These are phyloP conservation scores for Trichogramma evanescens DNA, from an alignment of 2,888 invertebrate species.

Conservation along the genomic window DNA sequence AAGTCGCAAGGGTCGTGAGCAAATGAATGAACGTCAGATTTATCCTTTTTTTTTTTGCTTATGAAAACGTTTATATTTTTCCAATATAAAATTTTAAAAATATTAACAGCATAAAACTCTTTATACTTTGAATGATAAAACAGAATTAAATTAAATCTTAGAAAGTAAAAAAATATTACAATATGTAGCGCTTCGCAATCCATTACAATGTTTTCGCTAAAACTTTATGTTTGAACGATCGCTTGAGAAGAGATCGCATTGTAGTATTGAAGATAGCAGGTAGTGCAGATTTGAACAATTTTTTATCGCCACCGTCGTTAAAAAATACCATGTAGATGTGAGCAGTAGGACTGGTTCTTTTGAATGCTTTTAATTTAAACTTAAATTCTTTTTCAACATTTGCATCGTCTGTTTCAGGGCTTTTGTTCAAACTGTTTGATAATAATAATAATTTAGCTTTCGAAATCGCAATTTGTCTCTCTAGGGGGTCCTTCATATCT, in stretches of 20 bases:
- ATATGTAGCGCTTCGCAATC: too few relatives aligned
- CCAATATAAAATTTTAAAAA: too few relatives aligned
- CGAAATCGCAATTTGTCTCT: conserved; percentile 41
- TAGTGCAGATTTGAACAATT: conserved; percentile 34
- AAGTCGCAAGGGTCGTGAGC: too few relatives aligned
- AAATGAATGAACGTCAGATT: too few relatives aligned
- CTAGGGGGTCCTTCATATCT: conserved; percentile 31
- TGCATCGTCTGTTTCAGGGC: neutral
- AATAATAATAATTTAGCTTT: conserved; percentile 23
- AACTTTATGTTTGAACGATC: conserved; percentile 28
- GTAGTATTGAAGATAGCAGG: conserved; percentile 30
- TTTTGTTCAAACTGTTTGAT: conserved; percentile 24
- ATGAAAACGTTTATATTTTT: too few relatives aligned
- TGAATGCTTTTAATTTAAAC: conserved; percentile 15
- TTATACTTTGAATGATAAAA: too few relatives aligned
- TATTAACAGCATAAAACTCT: too few relatives aligned
- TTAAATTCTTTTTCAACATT: neutral
- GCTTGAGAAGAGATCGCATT: conserved; percentile 28
- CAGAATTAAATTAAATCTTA: too few relatives aligned
- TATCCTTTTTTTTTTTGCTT: too few relatives aligned
- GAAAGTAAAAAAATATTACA: too few relatives aligned
- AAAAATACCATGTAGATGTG: conserved; percentile 31
- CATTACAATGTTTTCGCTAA: too few relatives aligned
- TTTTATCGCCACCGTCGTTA: conserved; percentile 32
- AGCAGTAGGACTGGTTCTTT: conserved; percentile 32